Base-by-base conservation (phyloP, 2,797 vertebrate species). In the Falco cherrug region DNA sequence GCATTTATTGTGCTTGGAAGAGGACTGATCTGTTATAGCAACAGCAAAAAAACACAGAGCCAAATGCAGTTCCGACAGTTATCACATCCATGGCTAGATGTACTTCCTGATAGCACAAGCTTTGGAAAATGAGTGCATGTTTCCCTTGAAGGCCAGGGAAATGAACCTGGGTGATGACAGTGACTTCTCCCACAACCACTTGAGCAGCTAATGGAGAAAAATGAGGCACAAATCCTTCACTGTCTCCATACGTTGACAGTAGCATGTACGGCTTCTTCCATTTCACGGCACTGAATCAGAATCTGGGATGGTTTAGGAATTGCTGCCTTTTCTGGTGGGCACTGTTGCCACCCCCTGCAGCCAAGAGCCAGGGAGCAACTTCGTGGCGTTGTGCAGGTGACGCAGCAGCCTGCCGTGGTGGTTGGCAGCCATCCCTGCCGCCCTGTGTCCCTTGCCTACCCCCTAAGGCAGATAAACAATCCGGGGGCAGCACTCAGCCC, bases 1-100 rank as follows among this genome's bases (percentile, higher is more conserved):
- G 65, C 10, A 28, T 70, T 94, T 95, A 59, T 95, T 89, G 95
- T 94, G 90, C 78, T 95, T 95, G 93, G 94, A 95, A 84, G 45
- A 60, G 53, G 39, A 9, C 9, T 3, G 93, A 13, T 56, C 71
- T 90, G 2, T 74, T 78, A 41, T 0, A 84, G 83, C 93, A 61
- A 16, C 61, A 84, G 89, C 82, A 68, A 64, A 29, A 11, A 16
- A 37, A 10, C 7, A 35, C 37, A 37, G 87, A 0, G 59, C 41
- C 87, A 45, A 87, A 48, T 19, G 89, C 78, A 5, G 76, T 11
- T 69, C 93, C 11, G 12, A 60, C 86, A 77, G 85, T 56, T 33
- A 51, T 77, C 51, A 22, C 84, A 26, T 43, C 75, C 61, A 5
- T 0, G 50, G 80, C 60, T 48, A 28, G 77, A 43, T 18, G 90